Evolutionary conservation across 2,113 vertebrate species (phyloP).

Genomic region (Bufo gargarizans): DNA sequence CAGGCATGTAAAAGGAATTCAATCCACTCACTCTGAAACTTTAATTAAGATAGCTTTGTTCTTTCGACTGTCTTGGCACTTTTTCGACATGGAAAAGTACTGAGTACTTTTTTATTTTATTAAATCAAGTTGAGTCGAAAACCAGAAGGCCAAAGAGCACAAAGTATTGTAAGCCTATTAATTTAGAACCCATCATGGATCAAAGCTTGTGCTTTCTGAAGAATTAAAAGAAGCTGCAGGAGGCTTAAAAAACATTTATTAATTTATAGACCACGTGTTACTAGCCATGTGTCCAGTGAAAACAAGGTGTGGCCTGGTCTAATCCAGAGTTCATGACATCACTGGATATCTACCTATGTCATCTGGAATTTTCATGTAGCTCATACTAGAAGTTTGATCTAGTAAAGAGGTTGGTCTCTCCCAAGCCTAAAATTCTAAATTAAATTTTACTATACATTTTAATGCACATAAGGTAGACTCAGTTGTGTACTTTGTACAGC

Average conservation of each 20-base stretch:
- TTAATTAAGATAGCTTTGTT: slow-evolving; percentile 48
- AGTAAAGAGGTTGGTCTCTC: too few relatives aligned
- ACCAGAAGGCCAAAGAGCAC: slow-evolving; percentile 5
- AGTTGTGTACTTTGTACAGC: too few relatives aligned
- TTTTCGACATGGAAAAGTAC: slow-evolving; percentile 46
- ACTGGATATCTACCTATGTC: too few relatives aligned
- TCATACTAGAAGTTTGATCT: too few relatives aligned
- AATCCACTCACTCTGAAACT: neutral
- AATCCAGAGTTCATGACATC: neutral
- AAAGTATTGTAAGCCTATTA: slow-evolving; percentile 51
- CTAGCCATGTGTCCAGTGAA: neutral
- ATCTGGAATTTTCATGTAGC: too few relatives aligned
- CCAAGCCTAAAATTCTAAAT: too few relatives aligned
- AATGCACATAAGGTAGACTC: too few relatives aligned
- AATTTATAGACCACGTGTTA: neutral
- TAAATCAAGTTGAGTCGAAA: slow-evolving; percentile 29
- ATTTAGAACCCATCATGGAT: slow-evolving; percentile 21
- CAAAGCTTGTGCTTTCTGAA: neutral
- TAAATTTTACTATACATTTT: too few relatives aligned
- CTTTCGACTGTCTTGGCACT: slow-evolving; percentile 14
- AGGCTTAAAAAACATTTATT: neutral
- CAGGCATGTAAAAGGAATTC: neutral
- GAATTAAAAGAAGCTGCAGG: slow-evolving; percentile 21
- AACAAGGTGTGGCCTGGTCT: neutral
- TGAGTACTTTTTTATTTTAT: slow-evolving; percentile 3